Base-by-base conservation (phyloP, 1,140 invertebrate species). In the Teleopsis dalmanni region DNA sequence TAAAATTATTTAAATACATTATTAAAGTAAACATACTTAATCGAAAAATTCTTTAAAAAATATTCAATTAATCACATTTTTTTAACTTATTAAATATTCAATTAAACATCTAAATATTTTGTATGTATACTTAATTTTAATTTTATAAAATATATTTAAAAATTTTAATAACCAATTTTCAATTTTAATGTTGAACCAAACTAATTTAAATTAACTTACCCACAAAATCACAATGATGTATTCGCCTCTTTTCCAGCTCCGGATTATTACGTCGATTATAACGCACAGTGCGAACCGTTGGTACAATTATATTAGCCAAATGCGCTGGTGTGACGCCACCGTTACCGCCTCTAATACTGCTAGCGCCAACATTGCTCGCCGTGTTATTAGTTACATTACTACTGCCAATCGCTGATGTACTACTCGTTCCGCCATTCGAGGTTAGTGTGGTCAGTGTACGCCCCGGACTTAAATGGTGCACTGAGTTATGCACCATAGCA, bases 251-350 rank as follows among this genome's bases (percentile, higher is more conserved):
- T 71, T 96, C 94, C 51, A 96, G 72, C 70, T 97, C 93, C 0
- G 93, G 94, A 73, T 97, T 96, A 72, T 96, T 96, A 58, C 92
- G 79, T 53, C 94, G 78, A 74, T 96, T 95, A 75, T 94, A 95
- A 9, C 65, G 72, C 19, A 67, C 64, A 1, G 64, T 62, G 52
- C 68, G 49, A 62, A 72, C 33, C 63, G 64, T 23, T 64, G 62
- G 52, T 72, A 74, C 55, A 48, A 70, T 48, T 57, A 59, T 31
- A 65, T 60, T 47, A 52, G 57, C 51, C 58, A 72, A 50, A 59
- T 62, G 45, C 54, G 69, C 48, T 56, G 66, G 58, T 19, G 61
- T 64, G 29, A 18, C 6, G n/a, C 10, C n/a, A 25, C 54, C 46
- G 37, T 47, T 14, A 51, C 14, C 21, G 26, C 41, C 16, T 1